Evolutionary conservation across 2,113 vertebrate genomes (phyloP).

Genomic region (Etheostoma spectabile): DNA sequence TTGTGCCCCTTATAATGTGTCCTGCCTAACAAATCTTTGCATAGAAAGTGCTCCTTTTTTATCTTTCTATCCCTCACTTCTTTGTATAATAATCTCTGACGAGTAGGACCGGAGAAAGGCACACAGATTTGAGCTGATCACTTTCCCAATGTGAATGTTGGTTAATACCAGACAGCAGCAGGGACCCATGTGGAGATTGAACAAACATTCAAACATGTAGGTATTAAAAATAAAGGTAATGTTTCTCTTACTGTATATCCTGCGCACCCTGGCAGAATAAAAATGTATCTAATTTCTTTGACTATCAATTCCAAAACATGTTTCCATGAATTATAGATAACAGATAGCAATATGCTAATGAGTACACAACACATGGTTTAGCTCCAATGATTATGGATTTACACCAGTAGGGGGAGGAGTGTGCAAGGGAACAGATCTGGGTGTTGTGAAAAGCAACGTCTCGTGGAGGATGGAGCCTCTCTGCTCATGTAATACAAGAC

Average conservation of each 20-base stretch:
- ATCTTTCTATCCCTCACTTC: not conserved
- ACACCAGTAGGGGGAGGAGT: conserved; percentile 87
- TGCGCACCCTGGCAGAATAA: conserved; percentile 29
- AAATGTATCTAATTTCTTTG: conserved; percentile 63
- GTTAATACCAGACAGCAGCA: not conserved
- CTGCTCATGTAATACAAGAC: conserved; percentile 30
- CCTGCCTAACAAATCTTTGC: not conserved
- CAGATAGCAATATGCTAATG: conserved; percentile 69
- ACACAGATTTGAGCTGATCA: not conserved
- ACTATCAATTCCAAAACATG: conserved; percentile 80
- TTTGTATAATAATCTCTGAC: conserved; percentile 1
- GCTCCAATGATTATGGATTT: conserved; percentile 70
- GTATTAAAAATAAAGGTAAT: conserved; percentile 31
- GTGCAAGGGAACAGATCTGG: conserved; percentile 77
- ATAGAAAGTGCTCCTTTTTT: not conserved
- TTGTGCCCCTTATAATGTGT: not conserved
- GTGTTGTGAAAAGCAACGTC: conserved; percentile 66
- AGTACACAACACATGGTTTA: conserved; percentile 70
- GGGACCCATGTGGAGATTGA: not conserved
- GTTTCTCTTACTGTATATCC: conserved; percentile 19
- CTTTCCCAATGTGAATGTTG: not conserved
- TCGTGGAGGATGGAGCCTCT: conserved; percentile 9
- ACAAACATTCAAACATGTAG: not conserved
- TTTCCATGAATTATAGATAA: conserved; percentile 81
- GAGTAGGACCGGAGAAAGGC: not conserved